Evolutionary conservation across 2,113 vertebrate genomes (phyloP).

Genomic region (Thymallus thymallus): DNA sequence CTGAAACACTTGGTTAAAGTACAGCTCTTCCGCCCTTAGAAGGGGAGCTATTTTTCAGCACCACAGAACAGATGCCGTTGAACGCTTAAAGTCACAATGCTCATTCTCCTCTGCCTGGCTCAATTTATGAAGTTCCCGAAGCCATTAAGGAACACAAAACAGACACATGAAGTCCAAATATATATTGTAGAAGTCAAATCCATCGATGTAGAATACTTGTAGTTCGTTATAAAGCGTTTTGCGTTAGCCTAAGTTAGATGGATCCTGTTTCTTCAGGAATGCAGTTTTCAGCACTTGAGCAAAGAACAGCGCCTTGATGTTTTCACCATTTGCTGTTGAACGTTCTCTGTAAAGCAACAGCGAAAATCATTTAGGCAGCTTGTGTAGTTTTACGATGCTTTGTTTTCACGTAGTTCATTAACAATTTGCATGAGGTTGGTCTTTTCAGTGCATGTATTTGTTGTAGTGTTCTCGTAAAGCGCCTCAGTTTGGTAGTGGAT

Average conservation of each 20-base stretch:
- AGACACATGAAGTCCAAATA: not conserved
- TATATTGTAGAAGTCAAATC: not conserved
- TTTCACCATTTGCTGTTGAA: constrained; percentile 23
- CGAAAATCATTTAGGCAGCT: not conserved
- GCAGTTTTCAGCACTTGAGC: constrained; percentile 75
- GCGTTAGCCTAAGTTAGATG: constrained; percentile 39
- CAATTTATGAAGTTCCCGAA: constrained; percentile 39
- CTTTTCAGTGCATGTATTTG: constrained; percentile 35
- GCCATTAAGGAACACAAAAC: constrained; percentile 2
- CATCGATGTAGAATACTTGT: not conserved
- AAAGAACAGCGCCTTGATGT: constrained; percentile 67
- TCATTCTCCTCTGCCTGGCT: not conserved
- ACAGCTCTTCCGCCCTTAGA: constrained; percentile 20
- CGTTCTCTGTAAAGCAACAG: constrained; percentile 19
- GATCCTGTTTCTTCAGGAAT: constrained; percentile 67
- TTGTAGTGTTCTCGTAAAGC: constrained; percentile 64
- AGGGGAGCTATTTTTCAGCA: constrained; percentile 72
- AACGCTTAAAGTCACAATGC: constrained; percentile 41
- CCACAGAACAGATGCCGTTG: constrained; percentile 79
- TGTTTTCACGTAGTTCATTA: not conserved
- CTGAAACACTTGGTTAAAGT: not conserved
- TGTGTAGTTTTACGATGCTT: not conserved
- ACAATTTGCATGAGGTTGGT: not conserved
- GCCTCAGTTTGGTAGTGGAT: constrained; percentile 88
- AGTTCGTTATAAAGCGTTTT: not conserved